These are phyloP conservation scores for Asobara japonica DNA, from an alignment of 1,140 invertebrate species.

Conservation along the genomic window DNA sequence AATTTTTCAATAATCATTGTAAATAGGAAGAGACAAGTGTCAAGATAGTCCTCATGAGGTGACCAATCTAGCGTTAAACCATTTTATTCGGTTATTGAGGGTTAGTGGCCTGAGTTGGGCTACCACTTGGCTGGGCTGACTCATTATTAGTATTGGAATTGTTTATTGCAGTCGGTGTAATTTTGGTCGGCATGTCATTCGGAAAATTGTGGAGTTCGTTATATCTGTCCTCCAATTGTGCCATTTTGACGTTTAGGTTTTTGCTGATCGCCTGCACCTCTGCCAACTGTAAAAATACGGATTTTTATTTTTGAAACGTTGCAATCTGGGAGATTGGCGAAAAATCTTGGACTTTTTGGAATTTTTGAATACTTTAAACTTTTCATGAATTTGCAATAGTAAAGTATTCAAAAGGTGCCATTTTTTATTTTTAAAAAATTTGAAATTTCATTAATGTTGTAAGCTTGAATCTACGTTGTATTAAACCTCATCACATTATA, in stretches of 20 bases:
- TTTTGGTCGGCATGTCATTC: conserved; percentile 36
- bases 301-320: background rate
- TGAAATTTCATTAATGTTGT: too few relatives aligned
- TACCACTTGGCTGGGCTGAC: background rate
- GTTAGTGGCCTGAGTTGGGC: background rate
- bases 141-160: background rate
- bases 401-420: too few relatives aligned
- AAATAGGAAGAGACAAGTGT: too few relatives aligned
- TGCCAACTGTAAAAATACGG: conserved; percentile 43
- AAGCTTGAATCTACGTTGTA: too few relatives aligned
- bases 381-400: too few relatives aligned
- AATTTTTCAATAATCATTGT: too few relatives aligned
- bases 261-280: conserved; percentile 40
- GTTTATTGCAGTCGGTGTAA: conserved; percentile 36
- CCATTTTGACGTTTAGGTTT: conserved; percentile 44
- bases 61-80: too few relatives aligned
- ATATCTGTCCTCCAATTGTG: conserved; percentile 50
- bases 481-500: background rate
- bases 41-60: too few relatives aligned
- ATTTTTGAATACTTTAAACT: too few relatives aligned
- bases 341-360: too few relatives aligned
- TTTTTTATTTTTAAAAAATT: too few relatives aligned
- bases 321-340: background rate
- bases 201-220: conserved; percentile 48
- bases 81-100: background rate